These are phyloP conservation scores for Cantharis lateralis DNA, from an alignment of 2,888 invertebrate genomes.

Conservation along the genomic window DNA sequence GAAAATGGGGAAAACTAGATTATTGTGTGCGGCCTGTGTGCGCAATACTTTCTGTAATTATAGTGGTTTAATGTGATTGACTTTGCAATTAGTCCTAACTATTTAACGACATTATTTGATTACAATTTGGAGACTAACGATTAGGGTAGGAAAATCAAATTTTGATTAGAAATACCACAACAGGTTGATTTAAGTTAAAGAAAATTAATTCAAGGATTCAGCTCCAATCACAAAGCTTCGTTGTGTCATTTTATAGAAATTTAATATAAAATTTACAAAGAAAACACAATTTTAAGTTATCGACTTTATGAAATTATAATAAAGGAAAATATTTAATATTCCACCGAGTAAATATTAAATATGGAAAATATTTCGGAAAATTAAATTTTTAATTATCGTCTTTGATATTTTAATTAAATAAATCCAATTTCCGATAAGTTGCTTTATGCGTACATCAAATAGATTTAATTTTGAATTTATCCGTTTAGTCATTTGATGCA, in stretches of 20 bases:
- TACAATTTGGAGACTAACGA: not conserved
- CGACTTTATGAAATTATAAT: not conserved
- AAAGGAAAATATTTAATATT: not conserved
- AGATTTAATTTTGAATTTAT: not conserved
- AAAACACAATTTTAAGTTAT: not conserved
- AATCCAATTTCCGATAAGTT: not conserved
- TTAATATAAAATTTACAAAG: not conserved
- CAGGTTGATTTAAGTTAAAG: not conserved
- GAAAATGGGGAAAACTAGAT: not conserved
- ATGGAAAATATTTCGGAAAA: not conserved
- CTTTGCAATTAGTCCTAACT: not conserved
- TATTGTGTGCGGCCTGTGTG: not conserved
- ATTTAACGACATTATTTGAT: not conserved
- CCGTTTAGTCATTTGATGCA: not conserved
- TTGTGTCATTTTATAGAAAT: not conserved
- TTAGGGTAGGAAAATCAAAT: not conserved
- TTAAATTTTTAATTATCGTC: not conserved
- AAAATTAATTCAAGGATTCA: not conserved
- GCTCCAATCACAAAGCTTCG: not conserved
- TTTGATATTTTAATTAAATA: not conserved
- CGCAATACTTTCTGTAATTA: too few relatives aligned
- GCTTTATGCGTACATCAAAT: not conserved
- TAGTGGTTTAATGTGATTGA: not conserved
- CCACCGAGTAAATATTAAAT: not conserved
- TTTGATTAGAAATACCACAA: not conserved